Percentiles rank a stretch among this genome's conserved stretches.
These are phyloP conservation scores for Tortrix viridana DNA, from an alignment of 2,888 invertebrate species.

Conservation along the genomic window DNA sequence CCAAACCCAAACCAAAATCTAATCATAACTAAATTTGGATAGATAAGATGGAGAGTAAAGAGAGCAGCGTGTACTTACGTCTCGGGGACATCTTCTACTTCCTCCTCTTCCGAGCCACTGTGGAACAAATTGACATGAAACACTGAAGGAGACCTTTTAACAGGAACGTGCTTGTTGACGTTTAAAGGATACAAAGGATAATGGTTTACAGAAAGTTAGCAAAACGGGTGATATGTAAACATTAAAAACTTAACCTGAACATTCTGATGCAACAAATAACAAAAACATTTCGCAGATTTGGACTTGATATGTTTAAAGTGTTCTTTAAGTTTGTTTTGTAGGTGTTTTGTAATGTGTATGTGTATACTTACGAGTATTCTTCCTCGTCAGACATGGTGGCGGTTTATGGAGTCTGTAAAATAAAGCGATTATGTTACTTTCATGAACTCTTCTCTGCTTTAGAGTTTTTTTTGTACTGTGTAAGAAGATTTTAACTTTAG, in stretches of 20 bases:
- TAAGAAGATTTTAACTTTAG: not conserved
- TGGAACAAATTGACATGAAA: constrained; percentile 54
- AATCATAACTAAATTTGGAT: constrained; percentile 54
- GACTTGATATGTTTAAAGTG: constrained; percentile 14
- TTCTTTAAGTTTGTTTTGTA: constrained; percentile 12
- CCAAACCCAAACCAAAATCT: constrained; percentile 70
- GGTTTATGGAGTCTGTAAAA: constrained; percentile 78
- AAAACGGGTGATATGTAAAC: constrained; percentile 10
- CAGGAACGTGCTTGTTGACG: constrained; percentile 18
- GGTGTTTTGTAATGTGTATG: not conserved
- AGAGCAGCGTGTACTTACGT: constrained; percentile 85
- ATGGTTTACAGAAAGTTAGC: constrained; percentile 11
- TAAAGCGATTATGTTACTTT: constrained; percentile 46
- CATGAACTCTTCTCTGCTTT: constrained; percentile 14
- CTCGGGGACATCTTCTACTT: constrained; percentile 89
- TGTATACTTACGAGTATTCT: constrained; percentile 95
- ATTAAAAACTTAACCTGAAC: not conserved
- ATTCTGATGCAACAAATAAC: constrained; percentile 11
- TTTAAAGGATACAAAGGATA: not conserved
- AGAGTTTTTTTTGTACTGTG: not conserved
- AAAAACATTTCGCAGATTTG: constrained; percentile 3
- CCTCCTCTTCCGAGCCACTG: constrained; percentile 89
- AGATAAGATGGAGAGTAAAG: constrained; percentile 42
- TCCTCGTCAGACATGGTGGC: constrained; percentile 97
- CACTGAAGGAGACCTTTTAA: constrained; percentile 10